These are phyloP conservation scores for Corythornis cristatus DNA, from an alignment of 2,113 vertebrate species.

Conservation along the genomic window DNA sequence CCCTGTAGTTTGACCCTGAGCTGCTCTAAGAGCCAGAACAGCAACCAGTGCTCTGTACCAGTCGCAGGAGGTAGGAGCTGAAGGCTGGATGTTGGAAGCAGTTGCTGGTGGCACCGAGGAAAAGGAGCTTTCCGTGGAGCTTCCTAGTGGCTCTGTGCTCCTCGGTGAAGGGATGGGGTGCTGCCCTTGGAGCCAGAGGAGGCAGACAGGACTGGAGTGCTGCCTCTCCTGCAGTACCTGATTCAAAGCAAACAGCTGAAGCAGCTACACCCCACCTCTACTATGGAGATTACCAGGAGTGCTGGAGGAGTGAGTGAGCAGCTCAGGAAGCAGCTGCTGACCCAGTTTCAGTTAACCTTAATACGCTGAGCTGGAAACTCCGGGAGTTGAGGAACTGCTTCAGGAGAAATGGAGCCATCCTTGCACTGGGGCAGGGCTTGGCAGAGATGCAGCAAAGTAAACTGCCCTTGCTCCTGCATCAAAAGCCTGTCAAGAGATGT, in stretches of 20 bases:
- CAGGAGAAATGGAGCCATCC: neutral
- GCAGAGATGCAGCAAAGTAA: neutral
- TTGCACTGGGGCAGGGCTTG: neutral
- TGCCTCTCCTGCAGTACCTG: neutral
- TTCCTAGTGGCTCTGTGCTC: neutral
- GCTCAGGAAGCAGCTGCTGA: constrained; percentile 50
- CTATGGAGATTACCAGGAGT: neutral
- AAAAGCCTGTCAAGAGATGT: neutral
- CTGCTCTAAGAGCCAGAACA: neutral
- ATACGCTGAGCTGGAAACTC: neutral
- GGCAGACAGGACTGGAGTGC: neutral
- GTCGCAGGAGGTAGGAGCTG: neutral
- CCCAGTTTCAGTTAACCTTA: constrained; percentile 59
- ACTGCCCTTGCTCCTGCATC: neutral
- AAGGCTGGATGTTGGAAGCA: neutral
- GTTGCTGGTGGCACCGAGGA: neutral
- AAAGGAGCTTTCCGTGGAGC: neutral
- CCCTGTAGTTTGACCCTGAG: neutral
- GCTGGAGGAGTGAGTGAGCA: constrained; percentile 38
- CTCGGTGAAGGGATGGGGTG: neutral
- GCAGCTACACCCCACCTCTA: neutral
- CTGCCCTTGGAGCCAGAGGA: neutral
- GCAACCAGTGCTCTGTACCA: neutral
- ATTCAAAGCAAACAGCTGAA: neutral
- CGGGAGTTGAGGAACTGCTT: constrained; percentile 19